Evolutionary conservation across 2,797 vertebrate species (phyloP).

Genomic region (Bucorvus abyssinicus): DNA sequence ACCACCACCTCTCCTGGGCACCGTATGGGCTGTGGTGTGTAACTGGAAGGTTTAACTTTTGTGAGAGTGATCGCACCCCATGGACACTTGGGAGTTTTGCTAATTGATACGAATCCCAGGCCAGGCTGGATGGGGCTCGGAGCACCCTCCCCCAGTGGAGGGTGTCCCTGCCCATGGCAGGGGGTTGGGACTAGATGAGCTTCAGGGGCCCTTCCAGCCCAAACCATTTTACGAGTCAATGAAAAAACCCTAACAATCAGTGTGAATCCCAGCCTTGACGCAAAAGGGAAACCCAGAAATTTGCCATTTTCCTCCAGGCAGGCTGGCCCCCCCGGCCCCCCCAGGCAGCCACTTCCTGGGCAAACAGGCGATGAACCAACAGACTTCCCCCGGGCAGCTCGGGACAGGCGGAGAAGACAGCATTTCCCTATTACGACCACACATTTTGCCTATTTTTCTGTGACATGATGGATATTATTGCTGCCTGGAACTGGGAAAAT

Average conservation of each 20-base stretch:
- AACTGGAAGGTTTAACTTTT: not conserved
- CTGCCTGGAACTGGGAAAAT: not conserved
- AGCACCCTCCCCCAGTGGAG: not conserved
- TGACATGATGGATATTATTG: too few relatives aligned
- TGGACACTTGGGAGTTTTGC: not conserved
- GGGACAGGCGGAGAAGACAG: not conserved
- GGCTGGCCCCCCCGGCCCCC: too few relatives aligned
- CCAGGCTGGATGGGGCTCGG: not conserved
- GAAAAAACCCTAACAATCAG: too few relatives aligned
- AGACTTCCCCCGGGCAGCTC: rapidly evolving
- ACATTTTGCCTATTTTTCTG: not conserved
- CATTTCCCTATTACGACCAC: rapidly evolving
- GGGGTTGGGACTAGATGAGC: too few relatives aligned
- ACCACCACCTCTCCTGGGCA: rapidly evolving
- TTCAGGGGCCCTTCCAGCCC: not conserved
- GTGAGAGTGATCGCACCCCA: too few relatives aligned
- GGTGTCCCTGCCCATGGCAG: not conserved
- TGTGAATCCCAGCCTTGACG: rapidly evolving
- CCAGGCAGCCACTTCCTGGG: not conserved
- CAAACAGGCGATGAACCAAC: not conserved
- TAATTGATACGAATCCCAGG: rapidly evolving
- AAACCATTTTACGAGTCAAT: not conserved
- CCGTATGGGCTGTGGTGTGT: rapidly evolving
- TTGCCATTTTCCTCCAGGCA: not conserved
- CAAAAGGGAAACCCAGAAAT: not conserved